Conservation (phyloP, 2,113 vertebrate species). For the Diadophis punctatus region DNA sequence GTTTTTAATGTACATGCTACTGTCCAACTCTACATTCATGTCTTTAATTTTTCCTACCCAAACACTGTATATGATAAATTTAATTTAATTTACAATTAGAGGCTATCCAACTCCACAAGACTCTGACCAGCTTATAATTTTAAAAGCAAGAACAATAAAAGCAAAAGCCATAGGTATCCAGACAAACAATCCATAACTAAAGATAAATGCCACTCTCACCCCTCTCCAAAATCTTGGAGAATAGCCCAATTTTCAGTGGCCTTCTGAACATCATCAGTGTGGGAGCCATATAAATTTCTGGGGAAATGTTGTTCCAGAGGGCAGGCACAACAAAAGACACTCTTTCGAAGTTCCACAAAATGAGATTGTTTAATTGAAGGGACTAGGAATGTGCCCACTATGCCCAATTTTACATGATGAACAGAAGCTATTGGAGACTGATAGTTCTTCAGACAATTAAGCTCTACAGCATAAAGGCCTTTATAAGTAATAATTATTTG, state of each 20-base stretch:
- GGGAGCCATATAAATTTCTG: not conserved
- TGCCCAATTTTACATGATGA: not conserved
- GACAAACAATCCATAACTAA: not conserved
- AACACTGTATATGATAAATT: not conserved
- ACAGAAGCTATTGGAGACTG: not conserved
- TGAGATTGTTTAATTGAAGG: not conserved
- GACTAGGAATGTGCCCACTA: not conserved
- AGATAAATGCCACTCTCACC: not conserved
- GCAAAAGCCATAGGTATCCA: not conserved
- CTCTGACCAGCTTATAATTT: not conserved
- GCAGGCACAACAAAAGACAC: not conserved
- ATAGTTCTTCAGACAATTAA: not conserved
- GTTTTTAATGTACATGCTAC: not conserved
- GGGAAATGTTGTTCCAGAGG: not conserved
- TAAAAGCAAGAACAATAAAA: not conserved
- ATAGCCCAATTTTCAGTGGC: not conserved
- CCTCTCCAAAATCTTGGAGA: too few species aligned
- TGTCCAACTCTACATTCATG: not conserved
- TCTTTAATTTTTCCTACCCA: not conserved
- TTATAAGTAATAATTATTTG: not conserved
- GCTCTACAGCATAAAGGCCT: not conserved
- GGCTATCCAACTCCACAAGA: not conserved
- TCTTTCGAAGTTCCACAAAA: not conserved
- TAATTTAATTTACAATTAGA: not conserved
- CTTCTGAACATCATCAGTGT: not conserved